Evolutionary conservation across 2,797 vertebrate genomes (phyloP), one percentile per base, ranked within the genome.

Genomic region (Helicolenus hilgendorfi): DNA sequence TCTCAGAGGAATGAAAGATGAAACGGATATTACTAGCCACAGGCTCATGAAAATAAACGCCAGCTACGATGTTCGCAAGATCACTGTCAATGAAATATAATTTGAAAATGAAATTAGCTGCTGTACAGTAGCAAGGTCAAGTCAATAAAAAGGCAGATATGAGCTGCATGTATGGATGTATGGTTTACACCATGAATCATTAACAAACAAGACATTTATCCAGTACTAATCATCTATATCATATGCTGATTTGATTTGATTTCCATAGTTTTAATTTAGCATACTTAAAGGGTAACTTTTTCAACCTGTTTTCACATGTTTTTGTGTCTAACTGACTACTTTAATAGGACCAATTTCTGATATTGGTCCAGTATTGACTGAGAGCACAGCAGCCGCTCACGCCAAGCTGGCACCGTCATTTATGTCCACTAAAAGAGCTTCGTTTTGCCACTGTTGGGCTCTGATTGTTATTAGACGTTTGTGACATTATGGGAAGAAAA

Each of bases 31-130:
- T 70, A 81, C 53, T 79, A 76, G 90, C 89, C 79, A 94, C 81
- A 20, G 85, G 88, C 88, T 76, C 91, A 83, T 82, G 74, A 56
- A 84, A 92, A 84, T 82, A 84, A 87, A 90, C 72, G 72, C 11
- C 78, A 74, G 73, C 77, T 78, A 75, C 77, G 80, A 91, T 79
- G 79, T 82, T 79, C 1, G 49, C 49, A 72, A 84, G 74, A 89
- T 87, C 77, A 62, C 68, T 67, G 90, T 93, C 90, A 91, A 90
- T 62, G 86, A 79, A 88, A 85, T n/a, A 78, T 71, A 88, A 89
- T 90, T 79, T 85, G 70, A 62, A 89, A 94, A 94, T 79, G 64
- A 90, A 89, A 92, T 92, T 81, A 89, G 73, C 75, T 29, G 4
- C 6, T 18, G 15, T 45, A 45, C 7, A 0, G 15, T 18, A 45